Evolutionary conservation across 2,797 vertebrate species (phyloP).

Genomic region (Gobionotothen gibberifrons): DNA sequence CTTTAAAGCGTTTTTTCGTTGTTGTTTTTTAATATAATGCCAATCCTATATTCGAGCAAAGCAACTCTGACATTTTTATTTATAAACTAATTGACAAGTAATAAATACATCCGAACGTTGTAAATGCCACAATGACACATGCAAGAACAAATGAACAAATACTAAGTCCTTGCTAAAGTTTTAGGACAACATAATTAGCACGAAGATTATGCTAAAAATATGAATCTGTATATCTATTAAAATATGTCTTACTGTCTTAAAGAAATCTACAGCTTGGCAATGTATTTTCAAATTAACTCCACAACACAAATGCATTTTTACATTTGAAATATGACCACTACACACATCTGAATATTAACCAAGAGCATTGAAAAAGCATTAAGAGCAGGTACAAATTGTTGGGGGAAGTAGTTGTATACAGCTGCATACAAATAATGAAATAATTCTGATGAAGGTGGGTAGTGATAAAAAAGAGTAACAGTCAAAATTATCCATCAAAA

Average conservation of each 20-base stretch:
- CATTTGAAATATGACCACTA: neutral
- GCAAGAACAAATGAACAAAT: slow-evolving; percentile 21
- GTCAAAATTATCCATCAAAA: neutral
- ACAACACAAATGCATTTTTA: neutral
- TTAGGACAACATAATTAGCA: neutral
- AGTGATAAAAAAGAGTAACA: neutral
- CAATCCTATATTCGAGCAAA: slow-evolving; percentile 6
- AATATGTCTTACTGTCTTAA: neutral
- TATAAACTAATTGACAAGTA: slow-evolving; percentile 11
- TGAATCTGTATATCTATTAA: slow-evolving; percentile 3
- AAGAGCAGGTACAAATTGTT: neutral
- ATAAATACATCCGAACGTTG: slow-evolving; percentile 16
- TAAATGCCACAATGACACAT: slow-evolving; percentile 30
- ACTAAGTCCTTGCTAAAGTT: slow-evolving; percentile 1
- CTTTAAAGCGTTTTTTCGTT: too few relatives aligned
- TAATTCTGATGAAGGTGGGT: neutral
- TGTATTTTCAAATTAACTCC: neutral
- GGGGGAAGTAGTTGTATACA: neutral
- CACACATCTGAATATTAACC: neutral
- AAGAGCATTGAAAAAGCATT: neutral
- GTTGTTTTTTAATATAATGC: slow-evolving; percentile 15
- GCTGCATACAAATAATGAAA: neutral
- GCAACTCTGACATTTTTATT: slow-evolving; percentile 20
- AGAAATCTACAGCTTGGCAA: neutral
- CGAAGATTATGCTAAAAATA: slow-evolving; percentile 13